Base-by-base conservation (phyloP, 2,888 invertebrate species). In the Heteromurus nitidus region DNA sequence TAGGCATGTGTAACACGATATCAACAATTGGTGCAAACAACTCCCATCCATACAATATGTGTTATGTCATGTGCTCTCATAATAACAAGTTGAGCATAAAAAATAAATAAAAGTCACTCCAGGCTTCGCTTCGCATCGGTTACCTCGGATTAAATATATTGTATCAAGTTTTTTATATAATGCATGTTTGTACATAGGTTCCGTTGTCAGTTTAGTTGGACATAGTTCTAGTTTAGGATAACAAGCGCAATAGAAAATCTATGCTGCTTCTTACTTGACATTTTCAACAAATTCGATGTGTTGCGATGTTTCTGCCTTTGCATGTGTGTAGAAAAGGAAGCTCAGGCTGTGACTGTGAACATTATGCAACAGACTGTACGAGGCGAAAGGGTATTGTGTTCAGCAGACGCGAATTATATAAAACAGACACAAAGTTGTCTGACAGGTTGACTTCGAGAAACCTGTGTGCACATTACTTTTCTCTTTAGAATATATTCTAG, bases 391-490 rank as follows among this genome's bases (percentile, higher is more conserved):
- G n/a, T n/a, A n/a, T n/a, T n/a, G n/a, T n/a, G n/a, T n/a, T n/a
- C n/a, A n/a, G n/a, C 36, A 36, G 36, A 36, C 36, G 13, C 36
- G 36, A 13, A 36, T 5, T 9, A 13, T 36, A 36, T 36, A 13
- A 36, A 36, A 9, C 7, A 36, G 36, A 13, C 13, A 5, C 26
- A 26, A 55, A 55, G 55, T 55, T 24, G 55, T 55, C 55, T 26
- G 55, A 55, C 55, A 55, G n/a, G 55, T 55, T 55, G 55, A n/a
- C 26, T 55, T 20, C 24, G 26, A 26, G 55, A 26, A 55, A 24
- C 26, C 55, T 26, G 26, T 16, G 20, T 26, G n/a, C 20, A 26
- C 7, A 9, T 36, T 9, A 36, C 7, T 36, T 36, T 36, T 9
- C 36, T 5, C 36, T 9, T 36, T 36, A 36, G 36, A 36, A n/a